Base-by-base conservation (phyloP, 2,888 invertebrate species). In the Heliothis peltigera region DNA sequence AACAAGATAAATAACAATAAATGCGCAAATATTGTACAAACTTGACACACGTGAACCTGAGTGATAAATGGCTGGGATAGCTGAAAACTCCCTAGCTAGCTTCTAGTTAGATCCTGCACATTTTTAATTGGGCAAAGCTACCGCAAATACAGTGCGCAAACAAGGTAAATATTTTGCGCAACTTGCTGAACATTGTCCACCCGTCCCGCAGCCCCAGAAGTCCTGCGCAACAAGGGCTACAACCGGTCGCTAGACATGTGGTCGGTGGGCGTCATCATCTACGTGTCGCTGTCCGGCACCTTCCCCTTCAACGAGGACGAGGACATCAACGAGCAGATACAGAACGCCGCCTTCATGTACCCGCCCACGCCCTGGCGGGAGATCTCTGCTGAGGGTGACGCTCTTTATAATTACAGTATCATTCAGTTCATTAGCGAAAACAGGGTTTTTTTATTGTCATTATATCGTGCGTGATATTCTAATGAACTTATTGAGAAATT, bases 251-350 rank as follows among this genome's bases (percentile, higher is more conserved):
- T 99, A 86, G 99, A 99, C 93, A 99, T 99, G 99, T 99, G 99
- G 99, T 99, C 99, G 85, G 99, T 99, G 54, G 99, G 99, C 32
- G 99, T 99, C 1, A 99, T 99, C 82, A 97, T 99, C 75, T 99
- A 99, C 93, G 99, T 99, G 55, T 99, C 99, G 73, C 95, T 99
- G 49, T 99, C 99, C 83, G 99, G 99, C 72, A 99, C 99, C 0
- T 99, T 99, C 95, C 99, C 99, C 35, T 99, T 99, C 95, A 99
- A 99, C 93, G 99, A 99, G 95, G 99, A 99, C 92, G 99, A 99
- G 95, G 99, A 99, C 91, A 99, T 99, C 86, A 98, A 99, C 92
- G 99, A 99, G 92, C 99, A 99, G 95, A 99, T 99, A 79, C 99
- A 99, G 95, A 99, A 99, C 95, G 99, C 99, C 35, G 99, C 99